phyloP scores from a whole-genome alignment of 2,888 invertebrate genomes.

The Harmothoe impar region DNA sequence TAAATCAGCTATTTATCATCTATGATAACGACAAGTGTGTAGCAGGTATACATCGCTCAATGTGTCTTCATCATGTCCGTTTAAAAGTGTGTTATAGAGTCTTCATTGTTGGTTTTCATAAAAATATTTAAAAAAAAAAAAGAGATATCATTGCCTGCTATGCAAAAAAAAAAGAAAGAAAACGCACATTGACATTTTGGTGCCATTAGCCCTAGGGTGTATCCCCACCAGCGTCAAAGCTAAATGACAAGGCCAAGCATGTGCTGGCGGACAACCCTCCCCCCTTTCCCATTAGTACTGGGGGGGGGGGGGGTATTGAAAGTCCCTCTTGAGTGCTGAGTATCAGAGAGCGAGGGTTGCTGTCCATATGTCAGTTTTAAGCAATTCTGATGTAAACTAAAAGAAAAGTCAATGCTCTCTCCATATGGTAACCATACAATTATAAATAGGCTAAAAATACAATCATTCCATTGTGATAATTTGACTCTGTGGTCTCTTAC shows the following conservation, averaged over 20 bases:
- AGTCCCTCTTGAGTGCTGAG: background rate
- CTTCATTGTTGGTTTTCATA: background rate
- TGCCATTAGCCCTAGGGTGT: background rate
- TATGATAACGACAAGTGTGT: background rate
- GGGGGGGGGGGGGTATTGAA: background rate
- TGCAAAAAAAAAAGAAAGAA: too few relatives aligned
- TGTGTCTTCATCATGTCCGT: background rate
- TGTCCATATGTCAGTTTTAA: background rate
- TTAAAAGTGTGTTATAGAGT: background rate
- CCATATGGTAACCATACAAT: background rate
- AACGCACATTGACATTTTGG: conserved; percentile 19
- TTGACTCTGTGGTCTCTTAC: background rate
- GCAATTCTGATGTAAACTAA: background rate
- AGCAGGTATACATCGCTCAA: background rate
- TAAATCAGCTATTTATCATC: too few relatives aligned
- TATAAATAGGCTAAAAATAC: background rate
- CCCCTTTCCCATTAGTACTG: background rate
- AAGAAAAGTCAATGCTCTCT: background rate
- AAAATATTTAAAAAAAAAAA: background rate
- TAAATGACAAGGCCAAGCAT: conserved; percentile 11
- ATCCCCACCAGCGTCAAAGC: background rate
- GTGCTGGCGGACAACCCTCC: background rate
- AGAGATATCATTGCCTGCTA: too few relatives aligned
- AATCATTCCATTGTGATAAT: conserved; percentile 35
- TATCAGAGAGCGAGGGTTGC: background rate